A percentile compares a stretch with the other conserved stretches of the same genome.
These are phyloP conservation scores for rat (Rattus norvegicus) DNA, from an alignment of 2,113 vertebrate genomes.

Conservation along the genomic window DNA sequence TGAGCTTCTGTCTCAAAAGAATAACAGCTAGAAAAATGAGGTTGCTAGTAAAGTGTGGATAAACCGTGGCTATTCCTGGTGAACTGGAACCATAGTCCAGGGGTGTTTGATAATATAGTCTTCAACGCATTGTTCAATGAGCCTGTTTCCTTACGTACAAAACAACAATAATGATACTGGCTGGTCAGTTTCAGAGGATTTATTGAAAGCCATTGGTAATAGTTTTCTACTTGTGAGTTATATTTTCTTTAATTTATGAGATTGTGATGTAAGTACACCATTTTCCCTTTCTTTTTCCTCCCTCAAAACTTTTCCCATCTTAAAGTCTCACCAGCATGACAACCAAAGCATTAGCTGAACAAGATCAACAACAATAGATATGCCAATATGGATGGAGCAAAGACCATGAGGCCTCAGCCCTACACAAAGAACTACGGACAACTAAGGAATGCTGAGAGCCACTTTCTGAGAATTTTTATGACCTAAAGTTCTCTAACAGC, in stretches of 20 bases:
- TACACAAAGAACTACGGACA: neutral
- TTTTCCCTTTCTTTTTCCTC: neutral
- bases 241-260: neutral
- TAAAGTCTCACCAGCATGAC: neutral
- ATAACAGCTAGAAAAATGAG: neutral
- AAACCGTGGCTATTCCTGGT: neutral
- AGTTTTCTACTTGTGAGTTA: neutral
- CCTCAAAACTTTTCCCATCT: neutral
- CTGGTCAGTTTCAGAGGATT: neutral
- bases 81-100: neutral
- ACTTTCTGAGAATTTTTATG: neutral
- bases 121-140: neutral
- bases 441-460: neutral
- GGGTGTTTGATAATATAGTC: neutral
- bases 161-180: neutral
- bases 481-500: neutral
- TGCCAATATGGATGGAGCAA: neutral
- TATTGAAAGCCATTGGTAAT: neutral
- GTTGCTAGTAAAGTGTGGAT: neutral
- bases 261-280: neutral
- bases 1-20: neutral
- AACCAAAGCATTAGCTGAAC: neutral
- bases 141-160: neutral
- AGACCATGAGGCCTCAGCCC: neutral
- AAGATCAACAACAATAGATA: neutral